Base-by-base conservation (phyloP, 1,140 invertebrate genomes). In the Leptinotarsa texana region DNA sequence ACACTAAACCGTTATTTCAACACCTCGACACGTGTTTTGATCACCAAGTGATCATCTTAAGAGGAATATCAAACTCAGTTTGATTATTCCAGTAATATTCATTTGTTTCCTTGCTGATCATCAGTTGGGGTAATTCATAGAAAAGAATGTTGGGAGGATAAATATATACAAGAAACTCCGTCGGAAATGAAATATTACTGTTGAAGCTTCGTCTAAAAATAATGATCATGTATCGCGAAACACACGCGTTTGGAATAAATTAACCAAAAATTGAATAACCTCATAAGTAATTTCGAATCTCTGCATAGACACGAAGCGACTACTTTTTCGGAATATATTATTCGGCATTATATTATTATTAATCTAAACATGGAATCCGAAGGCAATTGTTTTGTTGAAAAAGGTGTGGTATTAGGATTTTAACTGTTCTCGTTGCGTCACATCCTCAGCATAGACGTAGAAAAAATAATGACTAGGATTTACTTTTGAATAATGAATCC, bases 311-410 rank as follows among this genome's bases (percentile, higher is more conserved):
- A 72, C 27, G 62, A 63, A n/a, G 57, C 18, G 13, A 33, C 42
- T 61, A 72, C 57, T 42, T 72, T 72, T 72, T 72, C 48, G 42
- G 70, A 72, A 72, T 72, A 62, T 72, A 72, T 63, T 72, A 72
- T 72, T 51, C 47, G 22, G 70, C 13, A 18, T 72, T 24, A 63
- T 62, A 47, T 24, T 70, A 70, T 74, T 74, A 74, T 74, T 67
- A 74, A 74, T 74, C 72, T 68, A 67, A 74, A 74, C 72, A 74
- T 74, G 72, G 72, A 74, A 24, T 74, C 72, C 48, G 33, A 21
- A 67, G 18, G 13, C 63, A 57, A 74, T 74, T 74, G 72, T 74
- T 74, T 66, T 74, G 71, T 74, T 47, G 63, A 62, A 74, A 74
- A 74, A 74, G 72, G 72, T 74, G 72, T 74, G 72, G 72, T 74